Conservation (phyloP, 2,797 vertebrate species). For the Odontamblyopus rebecca region DNA sequence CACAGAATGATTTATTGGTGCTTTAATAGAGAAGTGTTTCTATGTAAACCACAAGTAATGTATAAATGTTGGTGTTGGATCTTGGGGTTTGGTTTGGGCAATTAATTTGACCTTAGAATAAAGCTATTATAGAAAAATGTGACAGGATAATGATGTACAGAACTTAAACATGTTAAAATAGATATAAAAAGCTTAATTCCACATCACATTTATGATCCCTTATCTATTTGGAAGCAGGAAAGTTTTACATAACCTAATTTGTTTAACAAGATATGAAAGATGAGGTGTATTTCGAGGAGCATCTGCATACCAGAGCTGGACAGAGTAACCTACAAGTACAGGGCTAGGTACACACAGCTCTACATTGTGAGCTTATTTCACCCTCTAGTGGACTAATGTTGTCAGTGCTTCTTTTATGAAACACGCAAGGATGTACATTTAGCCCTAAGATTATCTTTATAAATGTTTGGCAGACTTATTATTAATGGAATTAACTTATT, state of each 20-base stretch:
- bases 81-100: too few relatives aligned
- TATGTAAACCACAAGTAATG: neutral
- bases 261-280: neutral
- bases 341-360: too few relatives aligned
- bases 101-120: neutral
- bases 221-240: neutral
- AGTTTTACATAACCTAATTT: neutral
- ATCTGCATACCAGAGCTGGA: neutral
- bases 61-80: conserved; percentile 11
- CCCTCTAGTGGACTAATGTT: conserved; percentile 53
- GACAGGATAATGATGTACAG: neutral
- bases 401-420: neutral
- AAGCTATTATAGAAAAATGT: neutral
- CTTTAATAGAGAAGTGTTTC: conserved; percentile 12
- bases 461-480: neutral
- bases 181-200: neutral
- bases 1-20: conserved; percentile 26
- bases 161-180: neutral
- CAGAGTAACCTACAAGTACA: neutral
- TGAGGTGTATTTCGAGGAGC: neutral
- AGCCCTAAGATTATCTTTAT: neutral
- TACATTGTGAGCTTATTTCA: conserved; percentile 21
- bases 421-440: neutral
- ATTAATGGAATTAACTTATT: too few relatives aligned
- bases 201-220: neutral